Base-by-base conservation (phyloP, 2,888 invertebrate genomes). In the Antheraea assamensis region DNA sequence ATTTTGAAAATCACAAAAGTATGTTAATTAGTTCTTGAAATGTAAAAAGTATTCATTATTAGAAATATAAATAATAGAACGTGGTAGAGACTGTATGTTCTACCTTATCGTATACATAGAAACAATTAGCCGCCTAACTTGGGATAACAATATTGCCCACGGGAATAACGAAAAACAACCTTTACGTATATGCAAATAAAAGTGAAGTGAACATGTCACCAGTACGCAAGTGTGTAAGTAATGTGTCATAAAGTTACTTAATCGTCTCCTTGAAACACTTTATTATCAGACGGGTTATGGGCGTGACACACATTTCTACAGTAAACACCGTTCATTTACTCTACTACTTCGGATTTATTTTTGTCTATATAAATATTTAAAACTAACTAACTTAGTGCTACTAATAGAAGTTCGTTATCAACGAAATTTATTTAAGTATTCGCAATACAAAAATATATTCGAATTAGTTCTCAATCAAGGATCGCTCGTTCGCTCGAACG, bases 231-330 rank as follows among this genome's bases (percentile, higher is more conserved):
- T 82, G 77, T 80, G 81, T 83, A 81, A 81, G 81, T 83, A 81
- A 81, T 83, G 84, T 81, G 81, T 85, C 85, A 84, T 87, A 87
- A 87, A 85, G 87, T 92, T 91, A 90, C 90, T 89, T 91, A 91
- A 92, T 89, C 82, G 89, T 90, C 89, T 88, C 94, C 94, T 93
- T 94, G 93, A 86, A 91, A 91, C 90, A 91, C 87, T 91, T 93
- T 89, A 89, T 89, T 93, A 94, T 93, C 93, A 89, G 87, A 79
- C 88, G 87, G 88, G 89, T 90, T 91, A 91, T 91, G 90, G 89
- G 90, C 91, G 88, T 87, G 92, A 92, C 92, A 92, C 81, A 92
- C 88, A 90, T 93, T 88, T 86, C 85, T 84, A 80, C 84, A 78
- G 90, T 88, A 90, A 91, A 92, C 90, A 90, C 85, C 76, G 85